Conservation (phyloP, 2,888 invertebrate species). For the Oasisia sp. region DNA sequence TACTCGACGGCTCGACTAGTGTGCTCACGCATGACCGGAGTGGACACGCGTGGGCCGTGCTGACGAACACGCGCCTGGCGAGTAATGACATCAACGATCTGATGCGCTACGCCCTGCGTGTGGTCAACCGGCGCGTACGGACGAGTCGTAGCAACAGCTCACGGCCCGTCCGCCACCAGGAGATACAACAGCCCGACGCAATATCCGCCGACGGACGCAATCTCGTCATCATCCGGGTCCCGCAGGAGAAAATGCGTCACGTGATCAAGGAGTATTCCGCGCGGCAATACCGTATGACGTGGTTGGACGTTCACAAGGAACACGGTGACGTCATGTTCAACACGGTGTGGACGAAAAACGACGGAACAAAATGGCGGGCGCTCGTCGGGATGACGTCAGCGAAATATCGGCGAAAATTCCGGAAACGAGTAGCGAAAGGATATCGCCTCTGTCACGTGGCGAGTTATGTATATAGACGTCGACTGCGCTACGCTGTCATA, state of each 20-base stretch:
- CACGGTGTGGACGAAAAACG: constrained; percentile 46
- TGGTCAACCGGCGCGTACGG: neutral
- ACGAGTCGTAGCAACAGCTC: neutral
- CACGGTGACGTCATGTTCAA: constrained; percentile 46
- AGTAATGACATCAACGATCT: constrained; percentile 41
- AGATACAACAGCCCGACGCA: constrained; percentile 24
- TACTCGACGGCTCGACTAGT: constrained; percentile 59
- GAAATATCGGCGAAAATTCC: constrained; percentile 37
- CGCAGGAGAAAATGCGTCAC: constrained; percentile 37
- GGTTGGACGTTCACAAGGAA: constrained; percentile 39
- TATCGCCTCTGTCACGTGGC: constrained; percentile 40
- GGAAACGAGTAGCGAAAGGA: constrained; percentile 39
- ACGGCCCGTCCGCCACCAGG: neutral
- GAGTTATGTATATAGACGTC: constrained; percentile 37
- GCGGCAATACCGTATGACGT: constrained; percentile 35
- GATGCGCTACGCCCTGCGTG: constrained; percentile 38
- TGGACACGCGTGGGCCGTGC: constrained; percentile 55
- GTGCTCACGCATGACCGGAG: constrained; percentile 50
- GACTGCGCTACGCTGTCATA: constrained; percentile 41
- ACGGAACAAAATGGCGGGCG: constrained; percentile 36
- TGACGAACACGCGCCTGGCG: constrained; percentile 48
- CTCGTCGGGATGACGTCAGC: constrained; percentile 39
- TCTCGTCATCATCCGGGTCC: constrained; percentile 38
- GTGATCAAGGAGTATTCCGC: constrained; percentile 31
- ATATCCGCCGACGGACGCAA: constrained; percentile 34